Percentiles rank a stretch among this genome's conserved stretches.
Evolutionary conservation across 2,888 invertebrate genomes (phyloP).

Genomic region (Plemyria rubiginata): DNA sequence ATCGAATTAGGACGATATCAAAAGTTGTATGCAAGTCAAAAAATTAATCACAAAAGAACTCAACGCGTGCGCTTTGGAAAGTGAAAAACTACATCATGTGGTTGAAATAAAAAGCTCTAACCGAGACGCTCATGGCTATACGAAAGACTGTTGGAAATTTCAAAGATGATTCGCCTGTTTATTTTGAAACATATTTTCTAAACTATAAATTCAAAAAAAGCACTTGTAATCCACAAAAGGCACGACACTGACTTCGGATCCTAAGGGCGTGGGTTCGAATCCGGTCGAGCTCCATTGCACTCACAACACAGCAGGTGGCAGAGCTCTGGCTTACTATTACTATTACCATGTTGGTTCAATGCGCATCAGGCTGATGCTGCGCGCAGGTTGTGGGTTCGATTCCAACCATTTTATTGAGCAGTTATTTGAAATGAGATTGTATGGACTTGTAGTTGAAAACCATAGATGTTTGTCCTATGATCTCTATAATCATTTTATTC

Average conservation of each 20-base stretch:
- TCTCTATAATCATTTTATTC: too few relatives aligned
- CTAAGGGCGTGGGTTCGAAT: background rate
- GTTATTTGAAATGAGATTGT: too few relatives aligned
- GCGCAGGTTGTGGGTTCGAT: background rate
- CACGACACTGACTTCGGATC: background rate
- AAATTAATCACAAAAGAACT: constrained; percentile 16
- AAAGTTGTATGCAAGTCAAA: background rate
- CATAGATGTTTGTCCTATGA: too few relatives aligned
- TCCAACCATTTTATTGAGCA: too few relatives aligned
- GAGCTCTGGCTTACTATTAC: too few relatives aligned
- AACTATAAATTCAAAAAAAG: background rate
- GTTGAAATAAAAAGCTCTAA: background rate
- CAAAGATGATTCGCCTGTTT: too few relatives aligned
- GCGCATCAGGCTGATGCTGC: too few relatives aligned
- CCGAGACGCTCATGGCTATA: background rate
- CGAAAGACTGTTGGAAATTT: background rate
- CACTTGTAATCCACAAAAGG: background rate
- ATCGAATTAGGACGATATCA: constrained; percentile 2
- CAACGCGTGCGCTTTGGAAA: constrained; percentile 2
- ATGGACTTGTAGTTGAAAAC: too few relatives aligned
- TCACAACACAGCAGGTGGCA: too few relatives aligned
- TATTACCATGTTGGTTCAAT: too few relatives aligned
- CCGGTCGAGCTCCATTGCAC: too few relatives aligned
- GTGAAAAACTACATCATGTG: background rate
- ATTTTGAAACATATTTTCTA: too few relatives aligned